Base-by-base conservation (phyloP, 92 coral and sea anemone genomes). In the Paramuricea clavata region DNA sequence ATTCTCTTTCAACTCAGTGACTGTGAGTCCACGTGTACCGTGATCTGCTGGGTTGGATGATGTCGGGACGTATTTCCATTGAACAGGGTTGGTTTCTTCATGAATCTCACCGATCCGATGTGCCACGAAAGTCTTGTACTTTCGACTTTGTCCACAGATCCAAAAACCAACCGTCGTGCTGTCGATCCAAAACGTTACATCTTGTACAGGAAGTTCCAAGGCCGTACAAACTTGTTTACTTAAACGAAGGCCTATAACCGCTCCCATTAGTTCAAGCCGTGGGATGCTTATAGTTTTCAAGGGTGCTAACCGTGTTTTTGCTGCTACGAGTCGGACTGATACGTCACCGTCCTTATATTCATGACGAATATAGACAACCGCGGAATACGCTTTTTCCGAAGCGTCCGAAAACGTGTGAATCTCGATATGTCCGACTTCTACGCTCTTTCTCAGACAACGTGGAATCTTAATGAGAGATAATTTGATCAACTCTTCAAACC, bases 91-190 rank as follows among this genome's bases (percentile, higher is more conserved):
- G 12, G 95, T 83, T n/a, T 76, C 80, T 28, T 88, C 93, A 28
- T 90, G 92, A 12, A 92, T 92, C 57, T 92, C 86, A 0, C 81
- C 92, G 49, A 92, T 91, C 21, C 91, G 87, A 59, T 89, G 93
- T 0, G 93, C 82, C 30, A 92, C 93, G 49, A 91, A 91, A 9
- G 90, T 80, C 47, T 89, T 92, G 36, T 69, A 89, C 39, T 84
- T 74, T 22, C 92, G 74, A 81, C 94, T 89, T 81, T 89, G 92
- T 35, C 88, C 92, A 35, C 82, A 82, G n/a, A 92, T 87, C 94
- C 92, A 89, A 82, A 73, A 89, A 33, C 81, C 82, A 22, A 89
- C 78, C 44, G 76, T 92, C 74, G 33, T 78, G 32, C 94, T 91
- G 81, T 88, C 87, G 6, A 83, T 73, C 90, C 94, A 92, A 34